Percentiles rank a stretch among this genome's conserved stretches.
Conservation (phyloP, 2,113 vertebrate species). For the Neodontobutis hainanensis region DNA sequence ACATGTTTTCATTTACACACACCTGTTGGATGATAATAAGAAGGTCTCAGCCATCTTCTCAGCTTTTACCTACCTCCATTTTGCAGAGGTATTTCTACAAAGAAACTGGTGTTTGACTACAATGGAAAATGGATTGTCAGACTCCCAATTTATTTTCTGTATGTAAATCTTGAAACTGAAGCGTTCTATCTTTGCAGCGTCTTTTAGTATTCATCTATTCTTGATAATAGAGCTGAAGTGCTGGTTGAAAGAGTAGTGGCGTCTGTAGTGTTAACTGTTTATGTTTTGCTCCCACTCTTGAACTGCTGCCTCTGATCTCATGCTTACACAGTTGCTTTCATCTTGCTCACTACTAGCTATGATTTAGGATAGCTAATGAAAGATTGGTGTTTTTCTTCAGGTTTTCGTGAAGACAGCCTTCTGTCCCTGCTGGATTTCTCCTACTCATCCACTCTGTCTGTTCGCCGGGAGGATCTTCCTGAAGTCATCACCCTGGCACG, state of each 20-base stretch:
- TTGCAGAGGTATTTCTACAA: no score
- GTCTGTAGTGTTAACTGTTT: constrained; percentile 26
- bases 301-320: constrained; percentile 16
- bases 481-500: constrained; percentile 82
- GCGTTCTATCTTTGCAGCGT: not conserved
- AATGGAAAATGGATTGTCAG: no score
- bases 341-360: constrained; percentile 28
- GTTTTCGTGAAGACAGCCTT: constrained; percentile 80
- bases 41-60: no score
- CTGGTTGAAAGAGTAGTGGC: constrained; percentile 33
- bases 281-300: constrained; percentile 20
- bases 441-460: constrained; percentile 80
- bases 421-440: constrained; percentile 83
- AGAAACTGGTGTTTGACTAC: no score
- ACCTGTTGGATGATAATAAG: no score
- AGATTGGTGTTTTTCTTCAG: constrained; percentile 49
- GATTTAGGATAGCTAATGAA: constrained; percentile 27
- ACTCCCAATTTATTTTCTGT: no score
- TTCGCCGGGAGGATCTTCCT: constrained; percentile 74
- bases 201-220: not conserved
- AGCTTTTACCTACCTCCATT: no score
- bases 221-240: constrained; percentile 22
- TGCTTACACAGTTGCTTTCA: constrained; percentile 35
- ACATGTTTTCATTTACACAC: no score
- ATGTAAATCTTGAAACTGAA: no score